These are phyloP conservation scores for Mesoligia furuncula DNA, from an alignment of 2,888 invertebrate genomes.

Conservation along the genomic window DNA sequence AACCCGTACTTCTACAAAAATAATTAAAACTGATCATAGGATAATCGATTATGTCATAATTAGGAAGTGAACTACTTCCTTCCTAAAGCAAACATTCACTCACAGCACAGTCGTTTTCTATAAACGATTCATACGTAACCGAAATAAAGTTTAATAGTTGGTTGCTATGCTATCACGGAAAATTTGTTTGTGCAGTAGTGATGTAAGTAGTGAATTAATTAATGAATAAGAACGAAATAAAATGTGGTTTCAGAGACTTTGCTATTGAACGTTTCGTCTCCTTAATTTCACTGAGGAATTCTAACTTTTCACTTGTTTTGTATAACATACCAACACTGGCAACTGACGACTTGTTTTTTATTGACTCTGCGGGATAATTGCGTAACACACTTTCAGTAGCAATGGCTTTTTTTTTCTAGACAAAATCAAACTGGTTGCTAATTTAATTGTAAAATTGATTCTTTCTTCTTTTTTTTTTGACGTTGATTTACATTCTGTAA, in stretches of 20 bases:
- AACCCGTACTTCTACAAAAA: constrained; percentile 28
- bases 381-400: background rate
- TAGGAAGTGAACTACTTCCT: constrained; percentile 53
- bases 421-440: too few relatives aligned
- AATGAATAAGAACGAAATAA: background rate
- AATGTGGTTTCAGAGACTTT: background rate
- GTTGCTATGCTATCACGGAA: constrained; percentile 42
- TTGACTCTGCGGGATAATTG: background rate
- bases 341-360: background rate
- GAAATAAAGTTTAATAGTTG: constrained; percentile 53
- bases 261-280: background rate
- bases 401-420: too few relatives aligned
- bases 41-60: constrained; percentile 60
- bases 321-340: background rate
- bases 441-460: too few relatives aligned
- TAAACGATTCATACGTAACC: constrained; percentile 65
- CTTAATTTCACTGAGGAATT: background rate
- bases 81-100: constrained; percentile 44
- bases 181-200: constrained; percentile 43
- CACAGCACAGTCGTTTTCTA: constrained; percentile 41
- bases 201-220: constrained; percentile 54
- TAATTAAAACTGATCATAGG: constrained; percentile 47
- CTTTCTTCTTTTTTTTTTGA: too few relatives aligned
- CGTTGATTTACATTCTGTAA: too few relatives aligned
- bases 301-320: constrained; percentile 5